Evolutionary conservation across 2,113 vertebrate species (phyloP), one percentile per base, ranked within the genome.

Genomic region (Gasterosteus aculeatus): DNA sequence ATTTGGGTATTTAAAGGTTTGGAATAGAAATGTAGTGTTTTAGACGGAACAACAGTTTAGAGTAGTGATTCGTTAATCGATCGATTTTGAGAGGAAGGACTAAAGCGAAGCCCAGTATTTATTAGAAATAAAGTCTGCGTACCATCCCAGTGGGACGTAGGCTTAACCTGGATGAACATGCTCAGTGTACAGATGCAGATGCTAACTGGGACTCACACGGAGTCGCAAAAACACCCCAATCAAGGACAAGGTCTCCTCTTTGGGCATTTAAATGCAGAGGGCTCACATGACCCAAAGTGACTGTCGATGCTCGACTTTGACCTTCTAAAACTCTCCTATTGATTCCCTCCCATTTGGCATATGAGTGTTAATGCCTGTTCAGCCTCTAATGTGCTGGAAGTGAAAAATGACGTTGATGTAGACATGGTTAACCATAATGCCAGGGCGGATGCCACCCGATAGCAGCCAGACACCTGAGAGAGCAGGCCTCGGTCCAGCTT

Each of bases 401-500:
- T 82, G 78, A 90, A 85, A 88, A 84, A 86, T 83, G 68, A 85
- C 82, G 81, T 83, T 84, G 85, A 88, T 39, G 77, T 75, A 76
- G 83, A 84, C 75, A 83, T 77, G 82, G 86, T 89, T 90, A 90
- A 88, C 89, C 87, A 85, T 88, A 79, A 83, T 87, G 87, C 83
- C 82, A 86, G 77, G 80, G 73, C 65, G 79, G 65, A 86, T 88
- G 88, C 88, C 86, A 91, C 87, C 89, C 71, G 86, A 93, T 93
- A 89, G 88, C 81, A 77, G 72, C 88, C 84, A 91, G 90, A 92
- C 88, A 93, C 93, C 92, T 93, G 91, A 94, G 91, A 83, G 85
- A 89, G 73, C 85, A 80, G 91, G 87, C 86, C 87, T 22, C 19
- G 69, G 81, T 91, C 92, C 92, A 92, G 84, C 84, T 81, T 77